Conservation (phyloP, 2,888 invertebrate species). For the Nephrotoma flavescens region DNA sequence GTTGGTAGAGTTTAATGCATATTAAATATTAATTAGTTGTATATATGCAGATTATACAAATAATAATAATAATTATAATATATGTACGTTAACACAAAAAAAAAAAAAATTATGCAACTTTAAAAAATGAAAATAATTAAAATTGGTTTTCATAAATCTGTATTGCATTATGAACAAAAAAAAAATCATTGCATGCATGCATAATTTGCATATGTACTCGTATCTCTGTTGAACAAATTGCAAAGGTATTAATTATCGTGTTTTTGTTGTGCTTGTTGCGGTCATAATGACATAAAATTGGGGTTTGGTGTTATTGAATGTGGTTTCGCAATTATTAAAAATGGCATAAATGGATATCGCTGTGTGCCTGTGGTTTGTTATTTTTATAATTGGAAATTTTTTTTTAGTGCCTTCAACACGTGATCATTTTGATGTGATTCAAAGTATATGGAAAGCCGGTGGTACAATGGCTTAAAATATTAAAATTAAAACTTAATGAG, state of each 20-base stretch:
- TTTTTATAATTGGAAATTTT: too few relatives aligned
- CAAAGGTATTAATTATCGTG: neutral
- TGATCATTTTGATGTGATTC: too few relatives aligned
- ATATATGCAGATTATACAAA: neutral
- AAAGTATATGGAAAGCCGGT: too few relatives aligned
- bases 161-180: neutral
- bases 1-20: neutral
- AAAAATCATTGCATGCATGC: neutral
- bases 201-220: neutral
- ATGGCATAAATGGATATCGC: too few relatives aligned
- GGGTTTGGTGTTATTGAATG: neutral
- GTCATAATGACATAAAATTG: neutral
- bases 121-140: neutral
- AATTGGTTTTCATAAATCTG: neutral
- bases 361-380: too few relatives aligned
- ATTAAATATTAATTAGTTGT: neutral
- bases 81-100: neutral
- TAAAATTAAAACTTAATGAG: too few relatives aligned
- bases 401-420: too few relatives aligned
- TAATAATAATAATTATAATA: neutral
- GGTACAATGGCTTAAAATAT: too few relatives aligned
- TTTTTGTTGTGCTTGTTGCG: neutral
- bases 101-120: neutral
- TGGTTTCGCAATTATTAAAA: neutral
- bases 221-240: neutral